These are phyloP conservation scores for Scomber colias DNA, from an alignment of 2,113 vertebrate genomes.

Conservation along the genomic window DNA sequence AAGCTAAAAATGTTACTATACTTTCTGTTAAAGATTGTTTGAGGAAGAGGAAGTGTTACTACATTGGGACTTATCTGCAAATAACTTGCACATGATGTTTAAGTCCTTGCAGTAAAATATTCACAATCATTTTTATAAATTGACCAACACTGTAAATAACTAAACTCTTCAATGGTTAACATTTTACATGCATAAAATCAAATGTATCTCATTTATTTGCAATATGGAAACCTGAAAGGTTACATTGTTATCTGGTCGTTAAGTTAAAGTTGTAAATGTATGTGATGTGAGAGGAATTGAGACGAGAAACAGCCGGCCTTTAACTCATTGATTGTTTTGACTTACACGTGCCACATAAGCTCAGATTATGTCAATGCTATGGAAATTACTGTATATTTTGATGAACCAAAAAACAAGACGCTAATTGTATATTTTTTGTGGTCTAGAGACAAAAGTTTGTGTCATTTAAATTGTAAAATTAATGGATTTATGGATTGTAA, in stretches of 20 bases:
- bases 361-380: too few relatives aligned
- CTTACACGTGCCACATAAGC: neutral
- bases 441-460: too few relatives aligned
- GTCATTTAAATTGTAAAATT: too few relatives aligned
- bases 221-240: neutral
- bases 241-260: neutral
- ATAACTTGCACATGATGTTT: neutral
- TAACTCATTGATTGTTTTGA: neutral
- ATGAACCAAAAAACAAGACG: neutral
- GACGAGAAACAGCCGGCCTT: neutral
- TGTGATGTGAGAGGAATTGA: neutral
- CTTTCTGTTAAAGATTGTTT: slow-evolving; percentile 4
- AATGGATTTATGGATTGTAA: too few relatives aligned
- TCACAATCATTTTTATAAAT: neutral
- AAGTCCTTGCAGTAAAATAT: neutral
- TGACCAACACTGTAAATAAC: neutral
- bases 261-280: neutral
- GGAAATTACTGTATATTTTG: too few relatives aligned
- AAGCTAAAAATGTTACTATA: neutral
- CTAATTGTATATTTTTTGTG: neutral
- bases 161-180: neutral
- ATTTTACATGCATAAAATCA: neutral
- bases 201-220: neutral
- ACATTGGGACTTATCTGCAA: neutral
- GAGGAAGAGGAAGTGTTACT: slow-evolving; percentile 51